A percentile compares a stretch with the other conserved stretches of the same genome.
These are phyloP conservation scores for Drosophila orosa DNA, from an alignment of 1,140 invertebrate genomes.

Conservation along the genomic window DNA sequence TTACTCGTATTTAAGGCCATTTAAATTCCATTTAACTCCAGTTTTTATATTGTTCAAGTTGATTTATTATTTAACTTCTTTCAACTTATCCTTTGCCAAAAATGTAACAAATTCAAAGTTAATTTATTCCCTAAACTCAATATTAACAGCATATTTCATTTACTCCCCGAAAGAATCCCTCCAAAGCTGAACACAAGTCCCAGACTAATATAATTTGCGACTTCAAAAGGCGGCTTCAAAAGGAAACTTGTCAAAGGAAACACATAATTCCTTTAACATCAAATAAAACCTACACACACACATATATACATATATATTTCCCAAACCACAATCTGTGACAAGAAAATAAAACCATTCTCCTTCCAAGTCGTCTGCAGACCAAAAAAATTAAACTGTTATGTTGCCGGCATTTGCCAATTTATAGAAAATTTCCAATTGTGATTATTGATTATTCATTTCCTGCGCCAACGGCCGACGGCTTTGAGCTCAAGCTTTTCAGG, in stretches of 20 bases:
- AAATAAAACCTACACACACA: constrained; percentile 1
- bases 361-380: constrained; percentile 11
- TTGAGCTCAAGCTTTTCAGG: constrained; percentile 2
- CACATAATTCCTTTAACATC: constrained; percentile 26
- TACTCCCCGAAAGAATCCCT: background rate
- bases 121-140: background rate
- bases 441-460: constrained; percentile 81
- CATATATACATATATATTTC: background rate
- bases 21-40: background rate
- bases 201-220: constrained; percentile 35
- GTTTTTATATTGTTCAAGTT: background rate
- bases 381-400: constrained; percentile 51
- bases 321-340: background rate
- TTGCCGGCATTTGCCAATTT: constrained; percentile 67
- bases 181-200: background rate
- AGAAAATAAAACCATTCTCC: constrained; percentile 36
- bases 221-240: constrained; percentile 35
- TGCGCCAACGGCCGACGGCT: constrained; percentile 11
- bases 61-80: background rate
- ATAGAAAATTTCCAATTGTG: constrained; percentile 77
- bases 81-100: background rate
- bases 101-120: background rate
- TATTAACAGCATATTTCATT: constrained; percentile 3
- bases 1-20: background rate
- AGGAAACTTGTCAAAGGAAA: constrained; percentile 27